Conservation (phyloP, 2,113 vertebrate species). For the Columba livia region DNA sequence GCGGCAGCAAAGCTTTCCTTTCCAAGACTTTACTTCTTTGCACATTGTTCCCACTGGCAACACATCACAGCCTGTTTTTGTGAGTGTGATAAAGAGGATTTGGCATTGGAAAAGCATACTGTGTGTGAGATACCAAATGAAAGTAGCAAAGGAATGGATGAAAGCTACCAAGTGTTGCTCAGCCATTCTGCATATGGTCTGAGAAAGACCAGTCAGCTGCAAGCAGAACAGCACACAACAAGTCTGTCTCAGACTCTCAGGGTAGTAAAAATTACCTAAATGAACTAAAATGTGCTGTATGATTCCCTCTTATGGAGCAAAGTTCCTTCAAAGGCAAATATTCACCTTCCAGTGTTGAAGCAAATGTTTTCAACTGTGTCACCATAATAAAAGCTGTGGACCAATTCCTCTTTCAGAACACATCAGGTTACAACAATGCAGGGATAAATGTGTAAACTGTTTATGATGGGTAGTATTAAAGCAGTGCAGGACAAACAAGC, state of each 20-base stretch:
- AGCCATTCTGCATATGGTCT: neutral
- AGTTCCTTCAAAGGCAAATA: neutral
- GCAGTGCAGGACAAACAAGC: neutral
- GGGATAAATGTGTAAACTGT: neutral
- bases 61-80: slow-evolving; percentile 14
- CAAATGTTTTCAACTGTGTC: neutral
- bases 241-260: neutral
- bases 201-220: neutral
- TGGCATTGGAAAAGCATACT: neutral
- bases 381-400: neutral
- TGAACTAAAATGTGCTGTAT: neutral
- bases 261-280: neutral
- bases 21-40: neutral
- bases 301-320: neutral
- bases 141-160: neutral
- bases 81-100: slow-evolving; percentile 22
- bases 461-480: neutral
- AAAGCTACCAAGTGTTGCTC: neutral
- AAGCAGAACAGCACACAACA: neutral
- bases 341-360: neutral
- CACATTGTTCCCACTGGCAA: slow-evolving; percentile 1
- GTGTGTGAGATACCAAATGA: neutral
- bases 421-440: neutral
- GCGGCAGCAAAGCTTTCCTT: neutral
- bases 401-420: neutral